Evolutionary conservation across 2,888 invertebrate species (phyloP).

Genomic region (Nemapogon koenigi): DNA sequence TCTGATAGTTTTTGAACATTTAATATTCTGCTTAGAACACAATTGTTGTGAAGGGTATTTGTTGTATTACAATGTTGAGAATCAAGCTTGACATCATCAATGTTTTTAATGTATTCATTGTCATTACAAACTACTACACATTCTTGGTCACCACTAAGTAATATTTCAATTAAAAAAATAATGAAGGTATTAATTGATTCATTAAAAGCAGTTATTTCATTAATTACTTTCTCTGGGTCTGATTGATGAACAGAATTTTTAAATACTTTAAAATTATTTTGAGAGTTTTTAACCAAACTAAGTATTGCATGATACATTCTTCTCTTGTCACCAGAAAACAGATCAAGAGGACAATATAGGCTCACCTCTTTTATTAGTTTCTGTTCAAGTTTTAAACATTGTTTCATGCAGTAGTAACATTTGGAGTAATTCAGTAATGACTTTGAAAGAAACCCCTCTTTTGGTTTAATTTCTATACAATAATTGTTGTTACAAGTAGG

Average conservation of each 20-base stretch:
- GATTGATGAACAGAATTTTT: conserved; percentile 44
- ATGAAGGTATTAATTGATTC: conserved; percentile 26
- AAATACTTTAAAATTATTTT: conserved; percentile 71
- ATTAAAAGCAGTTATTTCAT: conserved; percentile 24
- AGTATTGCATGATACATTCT: conserved; percentile 63
- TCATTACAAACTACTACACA: neutral
- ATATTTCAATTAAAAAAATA: conserved; percentile 34
- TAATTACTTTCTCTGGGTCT: conserved; percentile 25
- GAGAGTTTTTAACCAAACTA: conserved; percentile 61
- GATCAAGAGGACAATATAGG: conserved; percentile 73
- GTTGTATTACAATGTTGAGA: neutral
- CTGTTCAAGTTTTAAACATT: conserved; percentile 57
- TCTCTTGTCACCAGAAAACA: conserved; percentile 68
- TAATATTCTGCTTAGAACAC: conserved; percentile 30
- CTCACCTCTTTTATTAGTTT: conserved; percentile 58
- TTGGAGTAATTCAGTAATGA: conserved; percentile 34
- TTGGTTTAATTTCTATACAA: conserved; percentile 72
- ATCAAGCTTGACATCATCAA: neutral
- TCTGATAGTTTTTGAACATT: conserved; percentile 31
- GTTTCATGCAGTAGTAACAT: conserved; percentile 67
- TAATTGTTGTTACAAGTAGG: conserved; percentile 33
- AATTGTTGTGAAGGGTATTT: neutral
- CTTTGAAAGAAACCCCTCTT: conserved; percentile 66
- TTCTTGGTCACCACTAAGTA: conserved; percentile 22
- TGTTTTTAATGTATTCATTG: neutral